Evolutionary conservation across 2,797 vertebrate genomes (phyloP).

Genomic region (Poecilia gillii): DNA sequence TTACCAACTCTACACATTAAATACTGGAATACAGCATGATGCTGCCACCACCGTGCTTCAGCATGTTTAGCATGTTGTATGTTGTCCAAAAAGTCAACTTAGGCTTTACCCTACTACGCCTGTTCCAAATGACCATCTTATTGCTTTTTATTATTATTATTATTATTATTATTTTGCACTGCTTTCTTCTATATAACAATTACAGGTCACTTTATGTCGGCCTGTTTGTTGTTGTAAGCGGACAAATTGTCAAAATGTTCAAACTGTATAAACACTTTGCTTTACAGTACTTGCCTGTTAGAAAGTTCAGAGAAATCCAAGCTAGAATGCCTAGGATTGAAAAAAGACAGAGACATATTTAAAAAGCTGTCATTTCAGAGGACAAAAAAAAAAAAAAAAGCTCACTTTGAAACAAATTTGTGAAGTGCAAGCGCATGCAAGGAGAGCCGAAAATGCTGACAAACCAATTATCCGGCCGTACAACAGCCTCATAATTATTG

Average conservation of each 20-base stretch:
- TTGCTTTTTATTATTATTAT: not conserved
- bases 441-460: constrained; percentile 61
- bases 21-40: not conserved
- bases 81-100: not conserved
- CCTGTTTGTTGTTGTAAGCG: not conserved
- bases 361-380: constrained; percentile 39
- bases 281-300: constrained; percentile 85
- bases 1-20: not conserved
- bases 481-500: constrained; percentile 61
- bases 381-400: not conserved
- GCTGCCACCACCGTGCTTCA: not conserved
- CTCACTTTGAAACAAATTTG: constrained; percentile 39
- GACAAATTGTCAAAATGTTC: not conserved
- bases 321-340: constrained; percentile 90
- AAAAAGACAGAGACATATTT: constrained; percentile 18
- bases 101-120: not conserved
- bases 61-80: not conserved
- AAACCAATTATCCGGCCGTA: constrained; percentile 47
- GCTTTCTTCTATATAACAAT: not conserved
- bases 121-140: not conserved
- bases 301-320: constrained; percentile 95
- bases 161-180: not conserved
- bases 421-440: constrained; percentile 13
- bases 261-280: not conserved
- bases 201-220: not conserved